phyloP scores from a whole-genome alignment of 35 echinoderm and acorn worm species.

The Heliocidaris erythrogramma region DNA sequence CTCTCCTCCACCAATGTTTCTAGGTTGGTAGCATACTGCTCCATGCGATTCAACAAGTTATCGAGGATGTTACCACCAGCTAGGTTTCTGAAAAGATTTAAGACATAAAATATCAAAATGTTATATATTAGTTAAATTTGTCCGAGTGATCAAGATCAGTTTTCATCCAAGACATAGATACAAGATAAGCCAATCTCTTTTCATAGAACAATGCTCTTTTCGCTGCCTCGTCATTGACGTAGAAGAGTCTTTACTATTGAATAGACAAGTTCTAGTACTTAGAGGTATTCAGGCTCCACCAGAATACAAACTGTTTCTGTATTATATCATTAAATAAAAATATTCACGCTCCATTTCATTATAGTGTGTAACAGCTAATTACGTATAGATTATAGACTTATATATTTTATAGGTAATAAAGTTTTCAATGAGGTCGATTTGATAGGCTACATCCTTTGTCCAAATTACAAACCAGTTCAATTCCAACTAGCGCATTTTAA shows the following conservation, averaged over 20 bases:
- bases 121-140: too few relatives aligned
- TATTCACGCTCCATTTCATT: too few relatives aligned
- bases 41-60: conserved; percentile 71
- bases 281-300: too few relatives aligned
- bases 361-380: too few relatives aligned
- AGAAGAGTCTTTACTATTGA: background rate
- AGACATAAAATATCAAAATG: background rate
- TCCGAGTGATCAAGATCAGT: too few relatives aligned
- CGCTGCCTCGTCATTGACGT: background rate
- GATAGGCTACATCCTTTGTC: too few relatives aligned
- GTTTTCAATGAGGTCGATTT: too few relatives aligned
- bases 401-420: too few relatives aligned
- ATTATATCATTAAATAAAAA: too few relatives aligned
- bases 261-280: background rate
- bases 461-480: too few relatives aligned
- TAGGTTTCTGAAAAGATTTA: background rate
- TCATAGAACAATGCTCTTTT: background rate
- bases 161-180: background rate
- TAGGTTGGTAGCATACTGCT: conserved; percentile 80
- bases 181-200: background rate
- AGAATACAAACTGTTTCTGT: too few relatives aligned
- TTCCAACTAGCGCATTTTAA: background rate
- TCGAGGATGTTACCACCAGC: conserved; percentile 51
- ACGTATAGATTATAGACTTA: too few relatives aligned
- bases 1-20: conserved; percentile 73